A percentile compares a stretch with the other conserved stretches of the same genome.
Conservation (phyloP, 2,888 invertebrate genomes). For the Horisme vitalbata region DNA sequence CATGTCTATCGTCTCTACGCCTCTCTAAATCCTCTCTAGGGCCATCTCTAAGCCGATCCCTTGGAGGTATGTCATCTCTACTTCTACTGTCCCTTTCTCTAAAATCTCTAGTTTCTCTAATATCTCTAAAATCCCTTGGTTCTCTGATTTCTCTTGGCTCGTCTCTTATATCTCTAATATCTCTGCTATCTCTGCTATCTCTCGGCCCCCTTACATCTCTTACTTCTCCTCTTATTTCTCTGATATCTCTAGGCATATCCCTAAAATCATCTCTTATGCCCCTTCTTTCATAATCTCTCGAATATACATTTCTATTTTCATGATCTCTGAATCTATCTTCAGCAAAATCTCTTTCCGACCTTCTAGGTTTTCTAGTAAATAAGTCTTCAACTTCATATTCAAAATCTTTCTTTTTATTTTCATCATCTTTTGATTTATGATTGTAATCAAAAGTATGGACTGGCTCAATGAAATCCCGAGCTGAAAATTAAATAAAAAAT, state of each 20-base stretch:
- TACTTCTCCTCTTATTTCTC: slow-evolving; percentile 25
- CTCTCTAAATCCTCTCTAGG: slow-evolving; percentile 40
- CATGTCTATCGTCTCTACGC: slow-evolving; percentile 31
- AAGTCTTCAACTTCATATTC: slow-evolving; percentile 66
- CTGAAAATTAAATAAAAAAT: slow-evolving; percentile 46
- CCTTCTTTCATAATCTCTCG: slow-evolving; percentile 49
- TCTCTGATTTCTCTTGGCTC: slow-evolving; percentile 11
- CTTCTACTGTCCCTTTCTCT: slow-evolving; percentile 13
- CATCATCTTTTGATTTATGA: slow-evolving; percentile 81
- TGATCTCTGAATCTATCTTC: slow-evolving; percentile 40
- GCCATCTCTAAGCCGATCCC: slow-evolving; percentile 23
- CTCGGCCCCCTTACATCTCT: slow-evolving; percentile 27
- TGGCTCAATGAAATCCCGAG: slow-evolving; percentile 83
- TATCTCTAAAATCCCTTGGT: slow-evolving; percentile 2
- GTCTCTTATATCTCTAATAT: slow-evolving; percentile 1
- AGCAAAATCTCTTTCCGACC: slow-evolving; percentile 40
- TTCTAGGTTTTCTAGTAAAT: slow-evolving; percentile 53
- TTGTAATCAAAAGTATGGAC: slow-evolving; percentile 88
- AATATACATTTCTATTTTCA: slow-evolving; percentile 42
- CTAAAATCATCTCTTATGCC: slow-evolving; percentile 45
- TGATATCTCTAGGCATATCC: slow-evolving; percentile 38
- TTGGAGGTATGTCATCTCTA: slow-evolving; percentile 12
- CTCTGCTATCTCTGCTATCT: slow-evolving; percentile 5
- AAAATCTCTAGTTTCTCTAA: slow-evolving; percentile 21
- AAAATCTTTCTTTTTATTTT: slow-evolving; percentile 59